Base-by-base conservation (phyloP, 2,113 vertebrate genomes). In the Siniperca knerii region DNA sequence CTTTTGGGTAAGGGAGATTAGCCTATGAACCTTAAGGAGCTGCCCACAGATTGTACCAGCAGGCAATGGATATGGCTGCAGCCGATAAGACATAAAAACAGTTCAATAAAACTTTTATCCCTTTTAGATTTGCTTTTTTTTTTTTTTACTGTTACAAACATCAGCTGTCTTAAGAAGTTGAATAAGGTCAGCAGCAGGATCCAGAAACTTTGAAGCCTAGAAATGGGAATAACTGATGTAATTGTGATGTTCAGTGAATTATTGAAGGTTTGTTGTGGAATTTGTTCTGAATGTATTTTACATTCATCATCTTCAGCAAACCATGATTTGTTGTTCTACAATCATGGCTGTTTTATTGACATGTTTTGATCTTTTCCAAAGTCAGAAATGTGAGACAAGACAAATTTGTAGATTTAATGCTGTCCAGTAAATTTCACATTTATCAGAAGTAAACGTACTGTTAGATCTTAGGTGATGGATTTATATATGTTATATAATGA, bases 81-180 rank as follows among this genome's bases (percentile, higher is more conserved):
- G 87, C 90, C 73, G 94, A 96, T 95, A 95, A 96, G 86, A 83
- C 90, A 78, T 70, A 75, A 82, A 79, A 70, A 82, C 82, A 90
- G 90, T 87, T 93, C 82, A 92, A 86, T 93, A 83, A 81, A 85
- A 85, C 77, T 67, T 88, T 76, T 66, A 89, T 90, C 87, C 87
- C 79, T 81, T 48, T 65, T 82, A 75, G 77, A 90, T 86, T 35
- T 54, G 46, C 9, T 48, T 33, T 42, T 69, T 66, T 33, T 29
- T 29, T 37, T 70, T 55, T 48, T 42, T 42, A 60, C 40, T 60
- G 61, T 61, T 64, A 42, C 42, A 42, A 71, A 83, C 65, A 75
- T 40, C 62, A 72, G 46, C 72, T 68, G 29, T 73, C 64, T 52
- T 37, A 23, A 37, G 44, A 70, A 25, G 69, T 70, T 50, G 40